These are phyloP conservation scores for Trogon surrucura DNA, from an alignment of 2,113 vertebrate genomes.

Conservation along the genomic window DNA sequence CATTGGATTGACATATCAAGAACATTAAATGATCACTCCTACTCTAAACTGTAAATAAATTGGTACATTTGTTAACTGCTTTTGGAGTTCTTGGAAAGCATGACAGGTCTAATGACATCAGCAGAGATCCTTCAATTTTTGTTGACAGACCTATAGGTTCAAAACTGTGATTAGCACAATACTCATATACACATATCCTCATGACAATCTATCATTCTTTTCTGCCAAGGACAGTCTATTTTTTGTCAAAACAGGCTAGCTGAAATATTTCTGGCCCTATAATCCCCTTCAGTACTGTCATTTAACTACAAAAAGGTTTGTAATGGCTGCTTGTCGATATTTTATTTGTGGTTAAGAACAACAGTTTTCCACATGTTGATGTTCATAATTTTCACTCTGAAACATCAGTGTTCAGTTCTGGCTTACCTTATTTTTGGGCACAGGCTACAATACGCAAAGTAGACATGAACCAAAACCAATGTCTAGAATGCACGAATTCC, in stretches of 20 bases:
- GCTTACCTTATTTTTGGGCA: not conserved
- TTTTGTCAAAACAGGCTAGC: constrained; percentile 55
- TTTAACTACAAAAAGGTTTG: constrained; percentile 65
- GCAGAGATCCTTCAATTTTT: not conserved
- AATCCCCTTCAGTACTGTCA: constrained; percentile 59
- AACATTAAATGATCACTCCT: not conserved
- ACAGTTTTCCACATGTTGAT: not conserved
- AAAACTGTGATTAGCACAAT: not conserved
- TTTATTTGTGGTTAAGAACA: not conserved
- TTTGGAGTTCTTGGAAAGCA: not conserved
- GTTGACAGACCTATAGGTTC: not conserved
- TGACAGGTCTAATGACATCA: not conserved
- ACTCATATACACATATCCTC: not conserved
- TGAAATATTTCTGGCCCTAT: constrained; percentile 45
- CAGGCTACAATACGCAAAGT: not conserved
- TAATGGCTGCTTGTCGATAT: not conserved
- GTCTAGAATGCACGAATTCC: not conserved
- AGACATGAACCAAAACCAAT: not conserved
- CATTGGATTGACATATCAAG: not conserved
- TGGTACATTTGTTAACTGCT: not conserved
- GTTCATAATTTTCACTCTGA: not conserved
- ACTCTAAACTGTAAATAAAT: not conserved
- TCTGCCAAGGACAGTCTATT: not conserved
- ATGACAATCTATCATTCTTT: not conserved
- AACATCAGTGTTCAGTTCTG: not conserved